phyloP scores from a whole-genome alignment of 2,888 invertebrate species.

The Ramazzottius varieornatus region DNA sequence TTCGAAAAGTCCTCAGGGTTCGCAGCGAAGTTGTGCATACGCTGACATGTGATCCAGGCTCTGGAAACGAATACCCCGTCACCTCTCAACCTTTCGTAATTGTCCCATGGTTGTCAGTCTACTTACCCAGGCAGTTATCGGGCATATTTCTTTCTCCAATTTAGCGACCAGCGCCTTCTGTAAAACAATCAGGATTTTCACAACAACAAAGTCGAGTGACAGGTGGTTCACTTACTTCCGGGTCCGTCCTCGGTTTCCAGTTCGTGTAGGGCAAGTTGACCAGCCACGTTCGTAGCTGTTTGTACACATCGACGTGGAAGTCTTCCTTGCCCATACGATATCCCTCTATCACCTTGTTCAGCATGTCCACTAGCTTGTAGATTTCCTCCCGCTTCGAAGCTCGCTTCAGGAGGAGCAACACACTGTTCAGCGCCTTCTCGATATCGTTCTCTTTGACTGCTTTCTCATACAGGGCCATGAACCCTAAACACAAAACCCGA shows the following conservation, averaged over 20 bases:
- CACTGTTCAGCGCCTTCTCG: not conserved
- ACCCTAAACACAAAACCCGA: not conserved
- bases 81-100: too few species aligned
- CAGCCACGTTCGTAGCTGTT: not conserved
- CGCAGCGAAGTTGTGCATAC: too few species aligned
- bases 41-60: too few species aligned
- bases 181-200: not conserved
- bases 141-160: not conserved
- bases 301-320: not conserved
- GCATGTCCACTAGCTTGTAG: not conserved
- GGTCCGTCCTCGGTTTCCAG: not conserved
- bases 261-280: not conserved
- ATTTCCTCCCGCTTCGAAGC: not conserved
- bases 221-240: not conserved
- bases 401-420: not conserved
- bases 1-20: too few species aligned
- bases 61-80: too few species aligned
- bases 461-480: not conserved
- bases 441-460: not conserved
- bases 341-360: not conserved
- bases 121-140: not conserved
- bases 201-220: not conserved
- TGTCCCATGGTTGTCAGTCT: too few species aligned
- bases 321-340: not conserved
- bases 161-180: not conserved